Base-by-base conservation (phyloP, 1,140 invertebrate genomes). In the Idris sp. region DNA sequence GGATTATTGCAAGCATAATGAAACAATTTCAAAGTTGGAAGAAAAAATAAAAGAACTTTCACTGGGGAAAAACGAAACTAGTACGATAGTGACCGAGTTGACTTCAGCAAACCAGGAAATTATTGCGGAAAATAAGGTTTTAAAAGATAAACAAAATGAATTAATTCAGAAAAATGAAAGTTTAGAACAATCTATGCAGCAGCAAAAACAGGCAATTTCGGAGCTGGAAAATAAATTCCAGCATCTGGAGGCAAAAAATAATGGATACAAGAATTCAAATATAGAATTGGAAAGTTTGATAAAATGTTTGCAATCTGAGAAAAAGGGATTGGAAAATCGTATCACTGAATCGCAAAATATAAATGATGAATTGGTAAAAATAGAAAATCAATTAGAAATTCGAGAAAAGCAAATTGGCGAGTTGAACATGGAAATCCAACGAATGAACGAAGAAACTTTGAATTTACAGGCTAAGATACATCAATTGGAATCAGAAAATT, bases 61-160 rank as follows among this genome's bases (percentile, higher is more conserved):
- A 13, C 35, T 46, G 1, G 48, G 62, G 15, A 78, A 77, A 22
- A 51, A 48, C 10, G 48, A 61, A 10, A 36, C 58, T 25, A 35
- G 33, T 11, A 38, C 25, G 10, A 31, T 25, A 13, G 6, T 68
- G 6, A 4, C 0, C 2, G 62, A 74, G 46, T n/a, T 74, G 0
- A 10, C 1, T 7, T 6, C 33, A 10, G 8, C 2, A 8, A 51
- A 49, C 13, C 30, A 54, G 2, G 18, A 43, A 30, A 49, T 67
- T 2, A 19, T 7, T 9, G 6, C 9, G 9, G 54, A 74, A 30
- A 68, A 62, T 10, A 14, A 53, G 31, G 13, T 8, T 8, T n/a
- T 82, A 9, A 59, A 77, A 46, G 15, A 48, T 8, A 10, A 74
- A 10, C 25, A 79, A 26, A 72, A 76, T 30, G 74, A 76, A 41